These are phyloP conservation scores for Gryllus longicercus DNA, from an alignment of 2,888 invertebrate genomes.

Conservation along the genomic window DNA sequence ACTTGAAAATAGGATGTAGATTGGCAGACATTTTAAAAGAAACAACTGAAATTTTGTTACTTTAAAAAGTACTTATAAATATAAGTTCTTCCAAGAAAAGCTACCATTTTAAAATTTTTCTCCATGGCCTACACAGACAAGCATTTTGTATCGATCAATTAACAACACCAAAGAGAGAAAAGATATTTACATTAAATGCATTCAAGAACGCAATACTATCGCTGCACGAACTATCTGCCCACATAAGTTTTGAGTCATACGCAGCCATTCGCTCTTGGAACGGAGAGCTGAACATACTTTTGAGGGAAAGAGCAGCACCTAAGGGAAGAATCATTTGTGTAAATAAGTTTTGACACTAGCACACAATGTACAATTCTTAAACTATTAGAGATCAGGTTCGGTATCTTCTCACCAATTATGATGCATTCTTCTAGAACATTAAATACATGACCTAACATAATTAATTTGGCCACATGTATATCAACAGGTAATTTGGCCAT, in stretches of 20 bases:
- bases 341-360: not conserved
- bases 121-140: no score
- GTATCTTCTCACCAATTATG: slow-evolving; percentile 62
- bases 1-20: no score
- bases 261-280: slow-evolving; percentile 66
- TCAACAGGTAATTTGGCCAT: slow-evolving; percentile 82
- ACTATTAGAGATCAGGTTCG: no score
- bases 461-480: slow-evolving; percentile 75
- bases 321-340: slow-evolving; percentile 38
- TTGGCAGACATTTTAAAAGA: no score
- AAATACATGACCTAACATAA: slow-evolving; percentile 81
- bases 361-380: no score
- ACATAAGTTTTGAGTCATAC: slow-evolving; percentile 71
- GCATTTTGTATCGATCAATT: no score
- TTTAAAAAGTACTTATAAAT: no score
- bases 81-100: no score
- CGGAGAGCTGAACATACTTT: slow-evolving; percentile 73
- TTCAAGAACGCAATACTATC: slow-evolving; percentile 80
- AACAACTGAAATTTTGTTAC: no score
- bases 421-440: slow-evolving; percentile 79
- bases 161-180: not conserved
- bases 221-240: slow-evolving; percentile 79
- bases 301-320: slow-evolving; percentile 80
- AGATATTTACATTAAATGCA: slow-evolving; percentile 67
- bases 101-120: no score